Percentiles rank a stretch among this genome's conserved stretches.
phyloP scores from a whole-genome alignment of 1,140 invertebrate species.

The Drosophila lowei region DNA sequence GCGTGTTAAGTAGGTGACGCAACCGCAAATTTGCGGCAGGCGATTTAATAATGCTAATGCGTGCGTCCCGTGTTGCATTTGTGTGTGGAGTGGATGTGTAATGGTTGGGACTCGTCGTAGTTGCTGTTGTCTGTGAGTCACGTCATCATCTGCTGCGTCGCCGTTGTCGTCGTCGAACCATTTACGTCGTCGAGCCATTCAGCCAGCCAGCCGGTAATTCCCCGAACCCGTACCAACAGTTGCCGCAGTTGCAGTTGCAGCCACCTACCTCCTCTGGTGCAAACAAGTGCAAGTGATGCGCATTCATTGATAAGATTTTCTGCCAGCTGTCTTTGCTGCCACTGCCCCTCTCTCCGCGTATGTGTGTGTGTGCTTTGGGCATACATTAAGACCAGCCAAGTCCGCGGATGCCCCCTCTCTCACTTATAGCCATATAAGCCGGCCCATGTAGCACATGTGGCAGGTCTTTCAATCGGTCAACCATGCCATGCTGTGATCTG shows the following conservation, averaged over 20 bases:
- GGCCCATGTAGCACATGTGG: conserved; percentile 52
- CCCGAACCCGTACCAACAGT: conserved; percentile 35
- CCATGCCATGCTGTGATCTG: conserved; percentile 17
- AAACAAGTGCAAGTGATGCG: conserved; percentile 81
- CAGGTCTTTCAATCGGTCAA: conserved; percentile 76
- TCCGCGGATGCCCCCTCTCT: conserved; percentile 6
- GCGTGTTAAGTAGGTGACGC: conserved; percentile 78
- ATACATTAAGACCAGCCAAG: conserved; percentile 66
- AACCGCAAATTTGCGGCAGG: conserved; percentile 78
- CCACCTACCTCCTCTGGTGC: conserved; percentile 34
- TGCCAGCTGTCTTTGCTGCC: conserved; percentile 44
- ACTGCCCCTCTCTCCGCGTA: conserved; percentile 7
- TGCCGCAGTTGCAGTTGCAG: conserved; percentile 16
- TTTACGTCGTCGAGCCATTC: conserved; percentile 56
- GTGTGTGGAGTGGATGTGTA: conserved; percentile 20
- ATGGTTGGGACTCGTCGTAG: conserved; percentile 13
- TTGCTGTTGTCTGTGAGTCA: conserved; percentile 65
- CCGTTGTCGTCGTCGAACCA: conserved; percentile 46
- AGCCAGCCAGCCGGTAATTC: conserved; percentile 49
- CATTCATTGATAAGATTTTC: conserved; percentile 81
- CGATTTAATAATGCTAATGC: conserved; percentile 76
- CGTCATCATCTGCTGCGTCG: conserved; percentile 41
- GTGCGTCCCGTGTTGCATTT: not conserved
- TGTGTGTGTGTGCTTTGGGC: conserved; percentile 58
- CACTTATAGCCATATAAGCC: conserved; percentile 55